A percentile compares a stretch with the other conserved stretches of the same genome.
Conservation (phyloP, 2,113 vertebrate genomes). For the Marmota monax region DNA sequence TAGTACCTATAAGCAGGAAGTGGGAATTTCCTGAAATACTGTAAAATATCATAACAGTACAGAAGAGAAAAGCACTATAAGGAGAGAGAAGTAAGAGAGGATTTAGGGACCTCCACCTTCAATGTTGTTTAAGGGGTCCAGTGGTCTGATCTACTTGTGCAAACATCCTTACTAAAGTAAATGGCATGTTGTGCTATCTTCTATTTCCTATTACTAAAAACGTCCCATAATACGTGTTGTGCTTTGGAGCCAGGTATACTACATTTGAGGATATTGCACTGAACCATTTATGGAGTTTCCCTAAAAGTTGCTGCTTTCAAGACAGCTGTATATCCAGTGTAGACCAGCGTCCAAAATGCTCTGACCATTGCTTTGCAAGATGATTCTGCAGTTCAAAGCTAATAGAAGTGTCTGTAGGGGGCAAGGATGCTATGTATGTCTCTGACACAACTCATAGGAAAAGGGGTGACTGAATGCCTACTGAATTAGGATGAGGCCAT, state of each 20-base stretch:
- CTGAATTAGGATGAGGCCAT: not conserved
- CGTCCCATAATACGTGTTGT: not conserved
- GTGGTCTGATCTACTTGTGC: not conserved
- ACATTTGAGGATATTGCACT: not conserved
- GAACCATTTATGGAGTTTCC: not conserved
- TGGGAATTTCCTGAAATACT: not conserved
- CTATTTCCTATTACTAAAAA: not conserved
- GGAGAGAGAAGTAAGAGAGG: not conserved
- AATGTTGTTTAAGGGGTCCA: not conserved
- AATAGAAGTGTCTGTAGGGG: not conserved
- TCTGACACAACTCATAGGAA: not conserved
- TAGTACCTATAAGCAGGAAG: not conserved
- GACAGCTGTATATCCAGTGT: fast-evolving
- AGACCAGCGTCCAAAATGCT: not conserved
- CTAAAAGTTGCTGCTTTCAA: not conserved
- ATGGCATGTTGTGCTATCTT: not conserved
- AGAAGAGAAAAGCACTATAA: not conserved
- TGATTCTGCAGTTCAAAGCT: not conserved
- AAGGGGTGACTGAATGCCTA: not conserved
- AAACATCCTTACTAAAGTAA: not conserved
- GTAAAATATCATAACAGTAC: not conserved
- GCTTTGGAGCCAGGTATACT: not conserved
- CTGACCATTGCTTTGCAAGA: not conserved
- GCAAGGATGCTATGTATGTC: not conserved
- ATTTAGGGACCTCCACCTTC: not conserved